phyloP scores from a whole-genome alignment of 1,140 invertebrate genomes.

The Dendroctonus ponderosae region DNA sequence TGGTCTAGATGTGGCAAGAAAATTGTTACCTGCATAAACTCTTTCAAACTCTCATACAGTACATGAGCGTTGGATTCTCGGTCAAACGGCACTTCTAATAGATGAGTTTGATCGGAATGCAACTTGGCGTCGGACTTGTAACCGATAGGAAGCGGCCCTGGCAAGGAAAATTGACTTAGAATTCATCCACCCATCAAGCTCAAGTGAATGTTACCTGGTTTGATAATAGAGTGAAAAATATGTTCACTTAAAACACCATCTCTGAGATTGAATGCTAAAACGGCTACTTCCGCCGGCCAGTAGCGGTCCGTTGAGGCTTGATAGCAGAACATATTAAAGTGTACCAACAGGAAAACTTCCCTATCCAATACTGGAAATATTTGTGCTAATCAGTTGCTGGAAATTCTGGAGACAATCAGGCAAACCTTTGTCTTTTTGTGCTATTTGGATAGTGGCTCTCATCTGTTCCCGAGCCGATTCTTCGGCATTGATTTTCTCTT shows the following conservation, averaged over 20 bases:
- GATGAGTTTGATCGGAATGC: constrained; percentile 53
- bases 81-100: constrained; percentile 49
- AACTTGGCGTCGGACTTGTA: constrained; percentile 54
- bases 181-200: not conserved
- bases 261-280: constrained; percentile 54
- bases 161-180: not conserved
- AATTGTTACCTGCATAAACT: constrained; percentile 27
- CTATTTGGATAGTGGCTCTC: constrained; percentile 16
- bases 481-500: constrained; percentile 21
- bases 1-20: not conserved
- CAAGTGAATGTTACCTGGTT: constrained; percentile 49
- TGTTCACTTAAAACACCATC: constrained; percentile 53
- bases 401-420: not conserved
- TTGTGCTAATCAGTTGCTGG: not conserved
- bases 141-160: constrained; percentile 54
- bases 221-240: constrained; percentile 55
- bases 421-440: constrained; percentile 9
- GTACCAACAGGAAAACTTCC: constrained; percentile 50
- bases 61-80: constrained; percentile 39
- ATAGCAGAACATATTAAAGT: constrained; percentile 52
- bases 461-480: constrained; percentile 25
- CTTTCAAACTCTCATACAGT: constrained; percentile 38
- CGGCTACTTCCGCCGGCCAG: constrained; percentile 47
- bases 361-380: constrained; percentile 39
- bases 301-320: constrained; percentile 42